phyloP scores from a whole-genome alignment of 2,113 vertebrate species.

The Leucopternis melanops region DNA sequence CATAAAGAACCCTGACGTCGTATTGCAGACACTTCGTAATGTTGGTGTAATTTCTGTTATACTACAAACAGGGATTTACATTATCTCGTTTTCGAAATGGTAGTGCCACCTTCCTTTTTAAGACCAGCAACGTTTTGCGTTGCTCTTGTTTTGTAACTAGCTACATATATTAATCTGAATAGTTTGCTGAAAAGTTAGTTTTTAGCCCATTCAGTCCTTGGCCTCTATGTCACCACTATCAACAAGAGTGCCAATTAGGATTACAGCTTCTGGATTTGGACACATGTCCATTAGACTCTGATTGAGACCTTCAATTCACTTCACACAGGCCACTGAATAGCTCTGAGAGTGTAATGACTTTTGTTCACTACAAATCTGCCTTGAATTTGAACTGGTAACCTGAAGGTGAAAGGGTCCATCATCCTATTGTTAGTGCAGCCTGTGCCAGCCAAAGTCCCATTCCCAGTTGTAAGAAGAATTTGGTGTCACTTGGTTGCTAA shows the following conservation, averaged over 20 bases:
- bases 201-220: background rate
- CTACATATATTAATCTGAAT: background rate
- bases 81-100: background rate
- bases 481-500: background rate
- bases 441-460: background rate
- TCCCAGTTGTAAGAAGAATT: background rate
- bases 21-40: background rate
- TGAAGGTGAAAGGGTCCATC: background rate
- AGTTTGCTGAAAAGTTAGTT: background rate
- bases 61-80: background rate
- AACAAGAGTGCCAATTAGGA: constrained; percentile 11
- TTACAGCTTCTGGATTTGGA: constrained; percentile 21
- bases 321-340: constrained; percentile 5
- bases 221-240: background rate
- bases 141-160: background rate
- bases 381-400: background rate
- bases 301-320: constrained; percentile 12
- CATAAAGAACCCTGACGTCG: background rate
- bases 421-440: background rate
- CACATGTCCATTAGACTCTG: background rate
- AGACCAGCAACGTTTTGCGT: background rate
- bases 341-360: background rate
- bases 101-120: background rate
- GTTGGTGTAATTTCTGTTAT: background rate
- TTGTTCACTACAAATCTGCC: background rate